Evolutionary conservation across 2,113 vertebrate genomes (phyloP), one percentile per base, ranked within the genome.

Genomic region (Percina caprodes): DNA sequence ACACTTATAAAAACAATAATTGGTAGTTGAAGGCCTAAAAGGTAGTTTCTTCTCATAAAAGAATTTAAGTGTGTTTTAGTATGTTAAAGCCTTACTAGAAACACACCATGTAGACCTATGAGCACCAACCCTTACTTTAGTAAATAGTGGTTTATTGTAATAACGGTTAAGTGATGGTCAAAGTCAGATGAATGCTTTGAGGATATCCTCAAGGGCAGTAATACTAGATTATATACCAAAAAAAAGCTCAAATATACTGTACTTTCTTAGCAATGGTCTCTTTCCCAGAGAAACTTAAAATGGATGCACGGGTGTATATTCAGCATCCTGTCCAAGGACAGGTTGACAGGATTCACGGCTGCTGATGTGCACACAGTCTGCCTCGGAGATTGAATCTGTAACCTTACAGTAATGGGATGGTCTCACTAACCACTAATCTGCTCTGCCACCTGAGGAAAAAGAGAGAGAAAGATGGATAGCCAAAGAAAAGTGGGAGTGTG

Each of bases 321-420:
- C 82, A 86, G 80, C 80, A 79, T 88, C 68, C 79, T 74, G 65
- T 76, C 90, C 92, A 93, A 93, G 91, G 90, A 79, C 91, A 86
- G 86, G 91, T 79, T 82, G 88, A 88, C 83, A 75, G 83, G 69
- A 88, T 51, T 63, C 66, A 18, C 3, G 16, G 77, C 63, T 90
- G 77, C 87, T 90, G 87, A 87, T 87, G 75, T 63, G 74, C 85
- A 60, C 71, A 42, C 62, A 33, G 84, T 85, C 87, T 82, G 79
- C 65, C 61, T 79, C 33, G 0, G 69, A 91, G 88, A 93, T 93
- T 88, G 84, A 89, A 93, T 89, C 85, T 79, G 87, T 89, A 91
- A 93, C 89, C 91, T 89, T 72, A 83, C 86, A 77, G 84, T 92
- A 92, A 92, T 92, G 80, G 90, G 86, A 88, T 89, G 82, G 85